Percentiles rank a stretch among this genome's conserved stretches.
These are phyloP conservation scores for Hestina assimilis DNA, from an alignment of 1,140 invertebrate genomes.

Conservation along the genomic window DNA sequence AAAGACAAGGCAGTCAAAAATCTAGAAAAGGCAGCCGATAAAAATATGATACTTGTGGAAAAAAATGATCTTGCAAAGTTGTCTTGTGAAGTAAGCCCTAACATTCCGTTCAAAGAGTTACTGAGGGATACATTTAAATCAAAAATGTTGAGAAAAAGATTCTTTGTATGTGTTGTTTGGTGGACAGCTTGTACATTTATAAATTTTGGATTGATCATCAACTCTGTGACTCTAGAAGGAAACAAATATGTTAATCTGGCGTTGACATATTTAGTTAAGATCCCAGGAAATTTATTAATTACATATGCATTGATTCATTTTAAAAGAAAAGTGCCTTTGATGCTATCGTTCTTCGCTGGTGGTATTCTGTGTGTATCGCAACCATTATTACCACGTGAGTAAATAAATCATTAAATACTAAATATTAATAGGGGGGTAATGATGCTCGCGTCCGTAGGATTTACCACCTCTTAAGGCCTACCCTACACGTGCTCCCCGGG, in stretches of 20 bases:
- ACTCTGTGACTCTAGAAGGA: conserved; percentile 86
- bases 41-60: conserved; percentile 46
- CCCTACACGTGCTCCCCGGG: too few species aligned
- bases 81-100: conserved; percentile 33
- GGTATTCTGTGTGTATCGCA: conserved; percentile 49
- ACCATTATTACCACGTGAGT: conserved; percentile 61
- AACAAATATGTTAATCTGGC: conserved; percentile 84
- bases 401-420: too few species aligned
- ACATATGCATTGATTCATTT: conserved; percentile 46
- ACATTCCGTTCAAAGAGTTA: conserved; percentile 25
- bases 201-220: conserved; percentile 88
- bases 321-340: conserved; percentile 53
- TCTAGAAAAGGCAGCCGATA: conserved; percentile 50
- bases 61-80: conserved; percentile 42
- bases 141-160: conserved; percentile 39
- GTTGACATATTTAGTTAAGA: conserved; percentile 81
- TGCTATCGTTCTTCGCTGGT: conserved; percentile 47
- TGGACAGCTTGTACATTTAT: conserved; percentile 86
- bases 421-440: too few species aligned
- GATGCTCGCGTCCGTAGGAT: too few species aligned
- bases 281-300: conserved; percentile 82
- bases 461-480: too few species aligned
- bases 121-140: conserved; percentile 51
- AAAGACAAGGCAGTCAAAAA: conserved; percentile 45
- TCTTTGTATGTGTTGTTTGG: conserved; percentile 82